Evolutionary conservation across 2,888 invertebrate genomes (phyloP).

Genomic region (Anarsia innoxiella): DNA sequence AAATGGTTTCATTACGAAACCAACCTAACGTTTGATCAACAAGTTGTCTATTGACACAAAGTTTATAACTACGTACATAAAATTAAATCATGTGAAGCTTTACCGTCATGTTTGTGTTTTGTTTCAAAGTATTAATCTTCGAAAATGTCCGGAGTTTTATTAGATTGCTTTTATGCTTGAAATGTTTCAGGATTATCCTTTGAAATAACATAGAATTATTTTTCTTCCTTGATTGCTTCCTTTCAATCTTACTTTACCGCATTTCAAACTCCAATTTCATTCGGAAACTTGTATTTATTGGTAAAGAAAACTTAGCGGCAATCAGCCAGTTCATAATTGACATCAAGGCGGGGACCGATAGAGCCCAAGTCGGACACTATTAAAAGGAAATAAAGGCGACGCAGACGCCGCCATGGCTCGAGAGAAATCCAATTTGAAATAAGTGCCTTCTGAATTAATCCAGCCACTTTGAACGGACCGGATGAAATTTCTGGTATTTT

Average conservation of each 20-base stretch:
- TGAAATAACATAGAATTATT: conserved; percentile 5
- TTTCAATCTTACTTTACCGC: conserved; percentile 2
- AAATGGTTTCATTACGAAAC: conserved; percentile 15
- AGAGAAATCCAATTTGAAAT: conserved; percentile 73
- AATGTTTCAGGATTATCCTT: conserved; percentile 3
- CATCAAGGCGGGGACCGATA: conserved; percentile 33
- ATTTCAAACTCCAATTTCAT: conserved; percentile 1
- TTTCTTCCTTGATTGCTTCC: conserved; percentile 5
- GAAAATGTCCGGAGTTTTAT: too few relatives aligned
- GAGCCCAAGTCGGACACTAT: conserved; percentile 51
- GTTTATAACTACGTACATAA: too few relatives aligned
- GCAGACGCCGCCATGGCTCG: conserved; percentile 44
- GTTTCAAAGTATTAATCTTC: too few relatives aligned
- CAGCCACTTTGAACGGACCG: conserved; percentile 66
- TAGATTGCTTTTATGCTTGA: too few relatives aligned
- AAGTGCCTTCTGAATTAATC: conserved; percentile 75
- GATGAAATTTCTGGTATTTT: conserved; percentile 74
- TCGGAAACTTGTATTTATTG: conserved; percentile 7
- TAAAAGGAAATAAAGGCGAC: conserved; percentile 57
- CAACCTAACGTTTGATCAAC: conserved; percentile 10
- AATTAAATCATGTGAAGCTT: neutral
- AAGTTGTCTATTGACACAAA: conserved; percentile 10
- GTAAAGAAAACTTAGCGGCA: conserved; percentile 18
- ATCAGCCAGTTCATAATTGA: conserved; percentile 33
- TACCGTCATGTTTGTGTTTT: neutral